phyloP scores from a whole-genome alignment of 2,797 vertebrate genomes.

The Cossypha caffra region DNA sequence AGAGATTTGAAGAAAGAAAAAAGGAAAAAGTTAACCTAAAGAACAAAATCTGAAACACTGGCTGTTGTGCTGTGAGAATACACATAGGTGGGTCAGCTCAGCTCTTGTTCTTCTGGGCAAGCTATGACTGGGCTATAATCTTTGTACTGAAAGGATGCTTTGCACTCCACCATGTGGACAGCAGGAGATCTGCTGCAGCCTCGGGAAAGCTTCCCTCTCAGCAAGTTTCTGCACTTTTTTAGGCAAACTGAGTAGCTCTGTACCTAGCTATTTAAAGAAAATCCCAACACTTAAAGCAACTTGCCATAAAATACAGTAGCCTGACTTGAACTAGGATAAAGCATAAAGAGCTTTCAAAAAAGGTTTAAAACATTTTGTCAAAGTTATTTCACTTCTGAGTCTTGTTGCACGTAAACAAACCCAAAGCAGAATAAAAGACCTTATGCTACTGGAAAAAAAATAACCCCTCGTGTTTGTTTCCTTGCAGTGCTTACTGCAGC shows the following conservation, averaged over 20 bases:
- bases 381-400: background rate
- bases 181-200: background rate
- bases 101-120: background rate
- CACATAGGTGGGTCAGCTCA: background rate
- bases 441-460: background rate
- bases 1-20: background rate
- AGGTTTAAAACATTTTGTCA: background rate
- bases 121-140: background rate
- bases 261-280: background rate
- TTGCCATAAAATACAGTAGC: background rate
- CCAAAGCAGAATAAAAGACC: background rate
- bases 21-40: background rate
- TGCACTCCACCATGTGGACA: constrained; percentile 48
- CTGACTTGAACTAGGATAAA: background rate
- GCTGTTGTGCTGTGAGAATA: background rate
- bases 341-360: background rate
- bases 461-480: background rate
- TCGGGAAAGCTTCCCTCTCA: background rate
- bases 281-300: background rate
- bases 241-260: background rate
- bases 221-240: background rate
- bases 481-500: background rate
- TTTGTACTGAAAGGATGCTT: background rate
- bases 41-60: background rate
- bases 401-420: background rate